phyloP scores from a whole-genome alignment of 1,140 invertebrate species.

The Leucophenga varia region DNA sequence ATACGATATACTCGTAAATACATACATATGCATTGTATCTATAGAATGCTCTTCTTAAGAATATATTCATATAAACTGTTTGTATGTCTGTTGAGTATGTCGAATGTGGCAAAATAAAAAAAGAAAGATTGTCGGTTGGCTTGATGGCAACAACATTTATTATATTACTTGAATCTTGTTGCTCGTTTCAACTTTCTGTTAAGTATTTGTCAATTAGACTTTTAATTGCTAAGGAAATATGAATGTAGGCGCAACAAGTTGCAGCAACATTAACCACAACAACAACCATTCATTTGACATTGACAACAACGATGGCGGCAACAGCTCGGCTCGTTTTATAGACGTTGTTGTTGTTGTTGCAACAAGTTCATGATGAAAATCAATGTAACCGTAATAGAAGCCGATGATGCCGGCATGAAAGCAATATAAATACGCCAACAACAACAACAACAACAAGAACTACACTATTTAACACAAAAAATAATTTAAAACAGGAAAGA shows the following conservation, averaged over 20 bases:
- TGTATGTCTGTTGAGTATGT: too few species aligned
- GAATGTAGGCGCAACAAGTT: conserved; percentile 45
- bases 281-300: conserved; percentile 22
- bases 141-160: too few species aligned
- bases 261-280: conserved; percentile 17
- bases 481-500: too few species aligned
- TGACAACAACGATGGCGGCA: conserved; percentile 29
- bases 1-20: not conserved
- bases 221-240: conserved; percentile 55
- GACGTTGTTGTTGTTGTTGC: conserved; percentile 19
- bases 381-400: conserved; percentile 16
- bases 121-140: conserved; percentile 22
- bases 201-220: conserved; percentile 54
- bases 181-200: too few species aligned
- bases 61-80: too few species aligned
- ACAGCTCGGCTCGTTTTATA: too few species aligned
- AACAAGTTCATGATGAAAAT: conserved; percentile 20
- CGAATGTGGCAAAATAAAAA: conserved; percentile 14
- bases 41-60: too few species aligned
- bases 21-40: not conserved
- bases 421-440: too few species aligned
- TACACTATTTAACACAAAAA: too few species aligned
- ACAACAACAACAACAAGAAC: too few species aligned
- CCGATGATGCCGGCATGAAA: too few species aligned
- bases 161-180: too few species aligned